These are phyloP conservation scores for Apeltes quadracus DNA, from an alignment of 2,113 vertebrate species.

Conservation along the genomic window DNA sequence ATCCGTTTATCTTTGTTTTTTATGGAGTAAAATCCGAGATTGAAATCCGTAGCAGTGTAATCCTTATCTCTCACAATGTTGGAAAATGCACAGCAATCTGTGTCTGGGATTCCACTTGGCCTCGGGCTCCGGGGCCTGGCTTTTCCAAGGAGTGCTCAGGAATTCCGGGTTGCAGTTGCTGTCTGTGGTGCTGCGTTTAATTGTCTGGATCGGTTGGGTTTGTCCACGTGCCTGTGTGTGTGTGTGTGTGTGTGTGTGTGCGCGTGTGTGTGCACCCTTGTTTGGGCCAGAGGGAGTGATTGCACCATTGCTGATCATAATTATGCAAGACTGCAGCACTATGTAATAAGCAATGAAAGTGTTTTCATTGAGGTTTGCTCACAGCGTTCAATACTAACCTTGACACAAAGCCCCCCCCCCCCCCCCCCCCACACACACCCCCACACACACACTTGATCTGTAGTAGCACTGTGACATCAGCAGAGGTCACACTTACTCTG, in stretches of 20 bases:
- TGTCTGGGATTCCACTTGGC: not conserved
- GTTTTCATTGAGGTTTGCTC: not conserved
- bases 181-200: not conserved
- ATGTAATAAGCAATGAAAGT: not conserved
- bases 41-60: not conserved
- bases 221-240: not conserved
- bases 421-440: not conserved
- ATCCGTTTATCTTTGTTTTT: not conserved
- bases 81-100: not conserved
- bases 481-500: constrained; percentile 80
- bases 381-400: not conserved
- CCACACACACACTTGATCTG: constrained; percentile 37
- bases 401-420: not conserved
- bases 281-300: not conserved
- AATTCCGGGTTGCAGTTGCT: not conserved
- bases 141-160: not conserved
- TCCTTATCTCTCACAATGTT: not conserved
- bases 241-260: not conserved
- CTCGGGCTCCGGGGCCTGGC: not conserved
- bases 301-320: not conserved
- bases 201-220: not conserved
- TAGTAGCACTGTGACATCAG: constrained; percentile 60
- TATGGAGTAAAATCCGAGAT: not conserved
- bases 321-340: not conserved
- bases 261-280: not conserved